Evolutionary conservation across 1,140 invertebrate genomes (phyloP), one percentile per base, ranked within the genome.

Genomic region (Rhynchophorus ferrugineus): DNA sequence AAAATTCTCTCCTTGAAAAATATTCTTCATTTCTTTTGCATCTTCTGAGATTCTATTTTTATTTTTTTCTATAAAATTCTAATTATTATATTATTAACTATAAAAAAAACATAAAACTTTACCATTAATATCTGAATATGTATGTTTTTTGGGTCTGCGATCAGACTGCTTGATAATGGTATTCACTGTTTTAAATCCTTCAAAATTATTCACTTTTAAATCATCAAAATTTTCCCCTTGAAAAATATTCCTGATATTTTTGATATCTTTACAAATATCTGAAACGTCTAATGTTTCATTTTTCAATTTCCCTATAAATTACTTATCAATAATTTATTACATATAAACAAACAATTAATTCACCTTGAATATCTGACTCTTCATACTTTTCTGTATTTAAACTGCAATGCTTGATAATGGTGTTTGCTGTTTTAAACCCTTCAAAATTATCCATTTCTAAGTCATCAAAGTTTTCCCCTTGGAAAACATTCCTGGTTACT

Each of bases 391-490:
- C n/a, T n/a, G n/a, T n/a, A n/a, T n/a, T n/a, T n/a, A n/a, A n/a
- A n/a, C n/a, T n/a, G n/a, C n/a, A n/a, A n/a, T n/a, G 14, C 34
- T 39, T 36, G 29, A 22, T 14, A 46, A 14, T 35, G 14, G 2
- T 20, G 17, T 11, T 21, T 13, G 46, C 38, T 35, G 44, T 8
- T 48, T 43, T 33, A 33, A 47, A 55, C 16, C 39, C 42, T 17
- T 18, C 19, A 38, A 35, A 35, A 17, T 29, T 14, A 35, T 8
- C 7, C 2, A 41, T 1, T 9, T 7, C 22, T 34, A 39, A 44
- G 41, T 53, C 39, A 54, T 37, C 16, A 49, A 49, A 56, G 33
- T 44, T 49, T 44, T 49, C 46, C 24, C 22, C 36, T 16, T 56
- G 18, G 45, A 56, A 56, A 13, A 49, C 22, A 35, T 48, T 44